Base-by-base conservation (phyloP, 2,888 invertebrate genomes). In the Macrosiphum euphorbiae region DNA sequence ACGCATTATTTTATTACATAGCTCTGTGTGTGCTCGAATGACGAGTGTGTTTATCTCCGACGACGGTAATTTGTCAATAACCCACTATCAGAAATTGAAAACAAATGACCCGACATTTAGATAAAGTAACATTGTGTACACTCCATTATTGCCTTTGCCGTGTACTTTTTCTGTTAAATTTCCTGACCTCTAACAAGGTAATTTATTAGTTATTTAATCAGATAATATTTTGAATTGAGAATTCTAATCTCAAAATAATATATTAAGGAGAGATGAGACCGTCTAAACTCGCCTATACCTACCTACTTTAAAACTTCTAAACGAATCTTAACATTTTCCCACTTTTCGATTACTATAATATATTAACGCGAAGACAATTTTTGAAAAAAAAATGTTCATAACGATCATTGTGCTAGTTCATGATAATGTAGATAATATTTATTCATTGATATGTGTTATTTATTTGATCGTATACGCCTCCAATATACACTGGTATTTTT, bases 41-140 rank as follows among this genome's bases (percentile, higher is more conserved):
- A 67, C 91, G 55, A 35, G 52, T 41, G 91, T 84, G 84, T 85
- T 91, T 84, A 44, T 85, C 91, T 55, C 20, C 11, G 24, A 55
- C 88, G 35, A 55, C 52, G 13, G 44, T 50, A 26, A 67, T 92
- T 92, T 88, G 88, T 92, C 88, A 78, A 88, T 50, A 41, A 20
- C 41, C 24, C 52, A 24, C 52, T 58, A 87, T 87, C 92, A 50
- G 67, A 50, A 88, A 52, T 92, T 28, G 67, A 88, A 92, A 88
- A 92, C 88, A 88, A 87, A 92, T 52, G 92, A 92, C 86, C 91
- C 44, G 5, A 61, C 58, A 55, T 86, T 41, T 84, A 91, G 91
- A 90, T 90, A 67, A 84, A 52, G 28, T 84, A 44, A 84, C 11
- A 13, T 41, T 26, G 55, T 28, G 55, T 35, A 3, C 52, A 44